Evolutionary conservation across 2,888 invertebrate species (phyloP).

Genomic region (Tetragnatha montana): DNA sequence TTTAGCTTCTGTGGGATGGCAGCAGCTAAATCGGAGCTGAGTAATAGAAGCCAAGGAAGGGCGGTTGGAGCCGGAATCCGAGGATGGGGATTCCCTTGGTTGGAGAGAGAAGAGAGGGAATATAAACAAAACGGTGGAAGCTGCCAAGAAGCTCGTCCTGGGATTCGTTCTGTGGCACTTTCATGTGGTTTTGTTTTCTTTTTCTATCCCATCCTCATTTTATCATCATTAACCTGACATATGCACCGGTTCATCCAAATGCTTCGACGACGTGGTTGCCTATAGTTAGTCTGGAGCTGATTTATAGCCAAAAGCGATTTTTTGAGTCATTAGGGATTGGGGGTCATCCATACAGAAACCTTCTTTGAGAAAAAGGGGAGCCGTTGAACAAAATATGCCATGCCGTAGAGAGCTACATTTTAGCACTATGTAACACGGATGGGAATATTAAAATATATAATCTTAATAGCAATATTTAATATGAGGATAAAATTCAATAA

Average conservation of each 20-base stretch:
- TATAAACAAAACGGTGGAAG: neutral
- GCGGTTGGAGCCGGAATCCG: conserved; percentile 22
- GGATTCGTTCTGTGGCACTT: neutral
- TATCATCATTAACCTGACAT: neutral
- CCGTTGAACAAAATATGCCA: too few relatives aligned
- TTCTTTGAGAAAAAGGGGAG: too few relatives aligned
- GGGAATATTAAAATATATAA: too few relatives aligned
- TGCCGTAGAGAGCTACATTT: too few relatives aligned
- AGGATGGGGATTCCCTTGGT: conserved; percentile 20
- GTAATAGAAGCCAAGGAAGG: conserved; percentile 19
- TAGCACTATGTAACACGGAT: too few relatives aligned
- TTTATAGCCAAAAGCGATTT: neutral
- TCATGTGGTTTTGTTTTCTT: neutral
- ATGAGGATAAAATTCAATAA: too few relatives aligned
- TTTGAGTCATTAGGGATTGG: neutral
- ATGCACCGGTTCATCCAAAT: neutral
- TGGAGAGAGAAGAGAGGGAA: neutral
- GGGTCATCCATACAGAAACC: too few relatives aligned
- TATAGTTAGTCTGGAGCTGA: neutral
- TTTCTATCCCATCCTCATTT: neutral
- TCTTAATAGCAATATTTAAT: too few relatives aligned
- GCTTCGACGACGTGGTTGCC: neutral
- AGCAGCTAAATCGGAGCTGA: neutral
- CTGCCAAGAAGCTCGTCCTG: neutral
- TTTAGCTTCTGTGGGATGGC: neutral